These are phyloP conservation scores for Aphelocoma californica DNA, from an alignment of 2,797 vertebrate species.

Conservation along the genomic window DNA sequence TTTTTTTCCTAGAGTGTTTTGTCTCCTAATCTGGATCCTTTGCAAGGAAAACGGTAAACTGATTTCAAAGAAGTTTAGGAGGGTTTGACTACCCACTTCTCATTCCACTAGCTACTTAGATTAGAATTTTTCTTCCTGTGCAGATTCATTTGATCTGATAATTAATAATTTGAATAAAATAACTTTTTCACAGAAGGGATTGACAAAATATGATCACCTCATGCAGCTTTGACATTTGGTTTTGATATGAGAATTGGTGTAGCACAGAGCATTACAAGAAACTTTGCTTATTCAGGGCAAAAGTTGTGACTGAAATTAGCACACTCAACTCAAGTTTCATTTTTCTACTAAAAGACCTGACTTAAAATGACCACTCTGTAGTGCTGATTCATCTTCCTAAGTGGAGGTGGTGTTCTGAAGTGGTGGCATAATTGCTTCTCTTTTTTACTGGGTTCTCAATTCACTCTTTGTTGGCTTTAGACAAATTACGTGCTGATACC, in stretches of 20 bases:
- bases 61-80: neutral
- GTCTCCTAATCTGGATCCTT: neutral
- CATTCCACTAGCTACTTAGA: neutral
- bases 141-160: neutral
- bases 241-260: slow-evolving; percentile 23
- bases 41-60: neutral
- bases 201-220: neutral
- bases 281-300: neutral
- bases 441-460: neutral
- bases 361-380: neutral
- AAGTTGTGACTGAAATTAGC: neutral
- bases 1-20: neutral
- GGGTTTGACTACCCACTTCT: neutral
- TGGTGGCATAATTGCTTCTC: neutral
- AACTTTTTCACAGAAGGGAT: neutral
- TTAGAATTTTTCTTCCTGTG: neutral
- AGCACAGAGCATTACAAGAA: slow-evolving; percentile 5
- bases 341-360: neutral
- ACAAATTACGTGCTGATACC: neutral
- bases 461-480: neutral
- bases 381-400: neutral
- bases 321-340: neutral
- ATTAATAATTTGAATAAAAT: neutral
- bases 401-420: neutral
- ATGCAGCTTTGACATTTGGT: neutral